Evolutionary conservation across 2,888 invertebrate genomes (phyloP), one percentile per base, ranked within the genome.

Genomic region (Yponomeuta evonymella): DNA sequence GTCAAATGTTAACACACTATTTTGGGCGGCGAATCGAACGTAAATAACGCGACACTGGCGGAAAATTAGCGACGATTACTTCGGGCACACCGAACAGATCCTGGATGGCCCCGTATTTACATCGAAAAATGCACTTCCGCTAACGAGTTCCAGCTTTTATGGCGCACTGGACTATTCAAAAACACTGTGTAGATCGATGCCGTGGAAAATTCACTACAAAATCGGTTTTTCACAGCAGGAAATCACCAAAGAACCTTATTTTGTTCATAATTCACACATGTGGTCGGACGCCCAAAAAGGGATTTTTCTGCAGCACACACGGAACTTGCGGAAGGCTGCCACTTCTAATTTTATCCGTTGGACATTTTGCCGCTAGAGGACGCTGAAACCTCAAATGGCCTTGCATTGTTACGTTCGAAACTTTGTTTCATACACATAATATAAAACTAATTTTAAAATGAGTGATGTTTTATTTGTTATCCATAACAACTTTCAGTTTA

Each of bases 221-320:
- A 84, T 82, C 76, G 76, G 79, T 77, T 82, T 82, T 78, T 81
- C 77, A 77, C 75, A 79, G 78, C 82, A 81, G 83, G 81, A 88
- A 89, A 84, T 89, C 88, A 89, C 89, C 83, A 80, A 75, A 87
- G 84, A 89, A 88, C 86, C 89, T 85, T 90, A 91, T 86, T 90
- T 90, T 88, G 89, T 89, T 90, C 89, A 88, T 89, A 83, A 88
- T 87, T 86, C 91, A 93, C 93, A 94, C 94, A 94, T 94, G 94
- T 94, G 94, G 94, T 94, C 92, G 92, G 93, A 94, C 93, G 94
- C 94, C 94, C 94, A 94, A 93, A 92, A 93, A 93, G 93, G 93
- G 93, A 93, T 94, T 94, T 94, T 94, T 94, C 93, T 90, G 88
- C 90, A 90, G 88, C 86, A 89, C 87, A 89, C 89, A 92, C 91